Conservation (phyloP, 2,113 vertebrate genomes). For the Lepisosteus osseus region DNA sequence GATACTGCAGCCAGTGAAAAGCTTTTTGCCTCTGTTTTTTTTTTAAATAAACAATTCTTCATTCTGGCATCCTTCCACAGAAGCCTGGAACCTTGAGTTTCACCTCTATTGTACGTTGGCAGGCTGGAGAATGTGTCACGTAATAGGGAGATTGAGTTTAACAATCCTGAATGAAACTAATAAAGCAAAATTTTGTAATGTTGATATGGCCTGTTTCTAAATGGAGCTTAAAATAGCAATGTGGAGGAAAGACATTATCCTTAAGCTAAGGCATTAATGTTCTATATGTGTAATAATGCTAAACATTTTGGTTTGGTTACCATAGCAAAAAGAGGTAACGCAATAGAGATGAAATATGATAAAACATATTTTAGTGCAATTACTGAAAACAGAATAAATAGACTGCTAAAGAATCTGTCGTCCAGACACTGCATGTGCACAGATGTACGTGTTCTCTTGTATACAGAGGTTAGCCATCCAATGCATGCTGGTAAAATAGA, state of each 20-base stretch:
- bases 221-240: slow-evolving; percentile 17
- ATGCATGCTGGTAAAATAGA: too few relatives aligned
- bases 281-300: slow-evolving; percentile 14
- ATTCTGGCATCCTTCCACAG: background rate
- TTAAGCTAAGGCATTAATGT: background rate
- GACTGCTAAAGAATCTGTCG: too few relatives aligned
- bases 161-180: background rate
- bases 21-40: background rate
- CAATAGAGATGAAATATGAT: background rate
- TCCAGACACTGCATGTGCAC: too few relatives aligned
- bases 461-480: too few relatives aligned
- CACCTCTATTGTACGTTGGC: background rate
- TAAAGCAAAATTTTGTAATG: background rate
- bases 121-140: background rate
- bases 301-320: background rate
- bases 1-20: background rate
- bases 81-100: background rate
- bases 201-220: slow-evolving; percentile 1
- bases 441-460: too few relatives aligned
- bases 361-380: background rate
- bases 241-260: slow-evolving; percentile 3
- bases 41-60: background rate
- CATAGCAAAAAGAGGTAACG: background rate
- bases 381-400: background rate
- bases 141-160: background rate